Conservation (phyloP, 2,797 vertebrate species). For the Sarcoramphus papa region DNA sequence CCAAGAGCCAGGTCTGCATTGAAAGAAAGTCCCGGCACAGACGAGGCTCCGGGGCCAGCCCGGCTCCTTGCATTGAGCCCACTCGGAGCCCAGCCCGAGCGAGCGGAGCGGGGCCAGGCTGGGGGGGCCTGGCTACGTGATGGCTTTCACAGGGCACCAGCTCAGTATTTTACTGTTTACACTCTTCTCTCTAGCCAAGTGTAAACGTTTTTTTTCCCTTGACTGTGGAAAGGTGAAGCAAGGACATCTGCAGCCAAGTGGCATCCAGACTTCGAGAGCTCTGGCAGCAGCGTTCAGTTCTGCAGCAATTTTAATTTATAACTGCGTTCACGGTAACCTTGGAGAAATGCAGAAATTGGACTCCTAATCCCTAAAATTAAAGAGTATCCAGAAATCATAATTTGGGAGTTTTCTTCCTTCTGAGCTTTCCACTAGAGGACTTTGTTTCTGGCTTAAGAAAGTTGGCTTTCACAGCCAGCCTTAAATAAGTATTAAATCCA, state of each 20-base stretch:
- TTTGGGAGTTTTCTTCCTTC: not conserved
- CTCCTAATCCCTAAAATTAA: not conserved
- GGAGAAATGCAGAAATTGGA: not conserved
- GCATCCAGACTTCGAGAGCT: not conserved
- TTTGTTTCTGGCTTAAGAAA: not conserved
- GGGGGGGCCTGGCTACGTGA: not conserved
- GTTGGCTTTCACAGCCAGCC: not conserved
- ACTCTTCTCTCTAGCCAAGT: not conserved
- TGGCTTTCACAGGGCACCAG: not conserved
- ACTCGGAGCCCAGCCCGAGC: not conserved
- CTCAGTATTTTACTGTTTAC: not conserved
- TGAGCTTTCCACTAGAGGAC: not conserved
- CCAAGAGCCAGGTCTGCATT: not conserved
- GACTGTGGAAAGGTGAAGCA: not conserved
- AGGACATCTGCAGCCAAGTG: conserved; percentile 11
- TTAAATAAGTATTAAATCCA: not conserved
- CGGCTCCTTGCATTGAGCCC: not conserved
- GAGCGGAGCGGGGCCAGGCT: not conserved
- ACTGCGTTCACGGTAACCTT: not conserved
- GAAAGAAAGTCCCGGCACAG: not conserved
- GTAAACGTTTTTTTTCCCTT: not conserved
- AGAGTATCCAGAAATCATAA: not conserved
- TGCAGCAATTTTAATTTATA: not conserved
- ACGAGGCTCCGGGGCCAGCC: not conserved
- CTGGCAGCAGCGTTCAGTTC: not conserved